phyloP scores from a whole-genome alignment of 2,113 vertebrate genomes.

The Poecilia latipinna region DNA sequence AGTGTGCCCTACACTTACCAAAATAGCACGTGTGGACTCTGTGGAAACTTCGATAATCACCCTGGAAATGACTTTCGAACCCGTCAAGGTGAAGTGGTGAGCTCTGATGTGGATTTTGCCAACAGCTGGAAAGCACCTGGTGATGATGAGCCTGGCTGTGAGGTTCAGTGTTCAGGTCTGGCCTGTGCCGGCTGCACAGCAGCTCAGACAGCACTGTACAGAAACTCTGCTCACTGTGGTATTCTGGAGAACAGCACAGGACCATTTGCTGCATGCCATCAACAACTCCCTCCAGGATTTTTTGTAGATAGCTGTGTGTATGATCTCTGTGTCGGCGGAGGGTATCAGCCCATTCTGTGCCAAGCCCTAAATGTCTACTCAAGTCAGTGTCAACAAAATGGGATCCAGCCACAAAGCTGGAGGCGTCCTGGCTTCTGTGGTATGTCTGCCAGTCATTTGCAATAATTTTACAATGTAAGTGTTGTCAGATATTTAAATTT shows the following conservation, averaged over 20 bases:
- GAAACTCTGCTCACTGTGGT: constrained; percentile 49
- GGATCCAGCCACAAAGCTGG: constrained; percentile 59
- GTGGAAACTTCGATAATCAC: constrained; percentile 62
- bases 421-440: constrained; percentile 1
- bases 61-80: constrained; percentile 55
- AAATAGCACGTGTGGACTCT: constrained; percentile 69
- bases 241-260: constrained; percentile 53
- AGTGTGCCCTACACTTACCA: constrained; percentile 53
- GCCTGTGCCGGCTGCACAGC: constrained; percentile 44
- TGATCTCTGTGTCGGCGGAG: constrained; percentile 66
- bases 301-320: constrained; percentile 64
- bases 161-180: constrained; percentile 37
- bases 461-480: constrained; percentile 3
- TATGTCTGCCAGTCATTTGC: constrained; percentile 21
- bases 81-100: constrained; percentile 48
- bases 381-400: constrained; percentile 63
- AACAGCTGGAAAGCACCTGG: constrained; percentile 58
- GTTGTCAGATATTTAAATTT: fast-evolving
- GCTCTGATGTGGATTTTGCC: constrained; percentile 64
- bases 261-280: constrained; percentile 66
- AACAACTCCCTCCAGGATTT: constrained; percentile 15
- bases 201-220: constrained; percentile 37
- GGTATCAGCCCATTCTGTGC: constrained; percentile 68
- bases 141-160: constrained; percentile 36
- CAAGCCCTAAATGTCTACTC: constrained; percentile 61